Base-by-base conservation (phyloP, 1,140 invertebrate genomes). In the Drosophila tsacasi region DNA sequence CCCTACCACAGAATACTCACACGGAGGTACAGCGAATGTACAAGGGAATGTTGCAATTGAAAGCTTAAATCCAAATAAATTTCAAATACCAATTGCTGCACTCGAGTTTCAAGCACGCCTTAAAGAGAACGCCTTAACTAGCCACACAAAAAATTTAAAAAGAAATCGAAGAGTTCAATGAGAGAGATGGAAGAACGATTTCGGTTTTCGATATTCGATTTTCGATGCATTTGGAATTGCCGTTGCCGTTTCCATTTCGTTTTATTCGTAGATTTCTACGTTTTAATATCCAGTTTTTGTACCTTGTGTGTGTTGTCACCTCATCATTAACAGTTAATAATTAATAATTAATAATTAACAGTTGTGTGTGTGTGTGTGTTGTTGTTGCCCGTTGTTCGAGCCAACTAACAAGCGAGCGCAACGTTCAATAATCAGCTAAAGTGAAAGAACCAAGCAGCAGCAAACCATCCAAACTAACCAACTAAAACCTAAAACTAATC, bases 71-170 rank as follows among this genome's bases (percentile, higher is more conserved):
- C 42, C 44, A 32, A 57, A 55, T 19, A 40, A 71, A 50, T 50
- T 52, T 52, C 39, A 37, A 42, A 60, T 72, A 72, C 46, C 15
- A 55, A 71, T 72, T 59, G 69, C 55, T 52, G 71, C 71, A 74
- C 71, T 74, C 46, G 30, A 74, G 69, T 73, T 74, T 74, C 23
- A 61, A 74, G 71, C 71, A 74, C 71, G 69, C 67, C 32, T 49
- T 60, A 15, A 32, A 55, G 32, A 55, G 32, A 50, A 40, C 23
- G 23, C 47, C 50, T 37, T 37, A 55, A 37, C 21, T 65, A 40
- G 50, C 19, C 60, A 30, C 58, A 61, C 60, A n/a, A 35, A 50
- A 46, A 25, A 2, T 25, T 4, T 4, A 25, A 25, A 30, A 21
- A 64, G 12, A 25, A 37, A 37, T 12, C 12, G n/a, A 39, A 39